Base-by-base conservation (phyloP, 2,888 invertebrate species). In the Iphiclides podalirius region DNA sequence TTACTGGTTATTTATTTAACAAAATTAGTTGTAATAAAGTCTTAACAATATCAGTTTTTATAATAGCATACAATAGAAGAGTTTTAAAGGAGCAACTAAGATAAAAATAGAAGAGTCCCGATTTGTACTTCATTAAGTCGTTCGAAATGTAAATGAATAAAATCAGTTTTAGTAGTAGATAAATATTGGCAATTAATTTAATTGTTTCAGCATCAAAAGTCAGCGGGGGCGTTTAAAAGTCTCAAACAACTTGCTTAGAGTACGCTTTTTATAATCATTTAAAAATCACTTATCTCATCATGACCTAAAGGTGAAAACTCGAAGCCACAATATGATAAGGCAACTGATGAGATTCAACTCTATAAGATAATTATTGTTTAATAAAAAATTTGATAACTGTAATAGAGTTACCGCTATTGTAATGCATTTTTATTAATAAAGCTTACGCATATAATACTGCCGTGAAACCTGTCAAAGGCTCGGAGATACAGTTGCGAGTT, bases 141-240 rank as follows among this genome's bases (percentile, higher is more conserved):
- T n/a, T n/a, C n/a, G n/a, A n/a, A n/a, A n/a, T n/a, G n/a, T n/a
- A n/a, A n/a, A n/a, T n/a, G n/a, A n/a, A n/a, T n/a, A n/a, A n/a
- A n/a, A n/a, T 31, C 31, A 11, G n/a, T 31, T 31, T n/a, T n/a
- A n/a, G 8, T 13, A 42, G 26, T 20, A 54, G 55, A 52, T 62
- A 58, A 66, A 70, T 61, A 70, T 69, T 73, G 66, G 74, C 69
- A 70, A 64, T 61, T 68, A 66, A 76, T 75, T 79, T 71, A 67
- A 76, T 86, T 88, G 85, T 87, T 88, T 87, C 87, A 87, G 87
- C 84, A 63, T 66, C 73, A 77, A 83, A 79, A 66, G 60, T 62
- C 67, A 68, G 67, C 71, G 70, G 76, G 57, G 72, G 68, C 71
- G 74, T 73, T 62, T 79, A 79, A 71, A 69, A 34, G 13, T 33